A percentile compares a stretch with the other conserved stretches of the same genome.
Evolutionary conservation across 1,140 invertebrate species (phyloP).

Genomic region (fruit fly (Drosophila melanogaster)): DNA sequence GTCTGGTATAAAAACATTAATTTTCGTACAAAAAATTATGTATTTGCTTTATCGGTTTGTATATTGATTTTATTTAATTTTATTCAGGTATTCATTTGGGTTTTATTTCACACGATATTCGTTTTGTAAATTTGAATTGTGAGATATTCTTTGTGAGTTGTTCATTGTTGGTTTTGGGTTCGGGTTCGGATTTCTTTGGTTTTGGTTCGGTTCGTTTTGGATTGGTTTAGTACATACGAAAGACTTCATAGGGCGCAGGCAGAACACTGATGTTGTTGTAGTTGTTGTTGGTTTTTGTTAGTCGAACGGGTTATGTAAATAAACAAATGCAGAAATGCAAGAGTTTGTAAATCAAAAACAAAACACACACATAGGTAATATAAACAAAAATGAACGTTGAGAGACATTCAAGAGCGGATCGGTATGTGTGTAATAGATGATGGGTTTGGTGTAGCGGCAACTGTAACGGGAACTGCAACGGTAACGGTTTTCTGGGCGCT

Average conservation of each 20-base stretch:
- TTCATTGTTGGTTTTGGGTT: slow-evolving; percentile 29
- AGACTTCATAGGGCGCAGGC: slow-evolving; percentile 84
- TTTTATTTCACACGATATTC: slow-evolving; percentile 60
- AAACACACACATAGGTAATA: slow-evolving; percentile 80
- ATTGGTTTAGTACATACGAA: slow-evolving; percentile 81
- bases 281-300: slow-evolving; percentile 45
- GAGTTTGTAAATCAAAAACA: slow-evolving; percentile 83
- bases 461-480: slow-evolving; percentile 60
- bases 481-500: slow-evolving; percentile 57
- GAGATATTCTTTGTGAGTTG: slow-evolving; percentile 52
- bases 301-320: slow-evolving; percentile 80
- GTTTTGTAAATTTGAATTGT: slow-evolving; percentile 63
- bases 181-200: slow-evolving; percentile 31
- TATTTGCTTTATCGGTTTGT: slow-evolving; percentile 29
- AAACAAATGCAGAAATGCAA: slow-evolving; percentile 82
- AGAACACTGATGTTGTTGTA: slow-evolving; percentile 68
- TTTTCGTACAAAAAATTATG: slow-evolving; percentile 61
- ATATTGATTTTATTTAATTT: slow-evolving; percentile 48
- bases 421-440: slow-evolving; percentile 74
- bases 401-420: slow-evolving; percentile 77
- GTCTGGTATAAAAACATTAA: slow-evolving; percentile 59
- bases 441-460: slow-evolving; percentile 77
- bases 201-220: slow-evolving; percentile 18
- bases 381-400: slow-evolving; percentile 79
- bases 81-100: slow-evolving; percentile 58